A percentile compares a stretch with the other conserved stretches of the same genome.
phyloP scores from a whole-genome alignment of 2,113 vertebrate species.

The Trachemys scripta region DNA sequence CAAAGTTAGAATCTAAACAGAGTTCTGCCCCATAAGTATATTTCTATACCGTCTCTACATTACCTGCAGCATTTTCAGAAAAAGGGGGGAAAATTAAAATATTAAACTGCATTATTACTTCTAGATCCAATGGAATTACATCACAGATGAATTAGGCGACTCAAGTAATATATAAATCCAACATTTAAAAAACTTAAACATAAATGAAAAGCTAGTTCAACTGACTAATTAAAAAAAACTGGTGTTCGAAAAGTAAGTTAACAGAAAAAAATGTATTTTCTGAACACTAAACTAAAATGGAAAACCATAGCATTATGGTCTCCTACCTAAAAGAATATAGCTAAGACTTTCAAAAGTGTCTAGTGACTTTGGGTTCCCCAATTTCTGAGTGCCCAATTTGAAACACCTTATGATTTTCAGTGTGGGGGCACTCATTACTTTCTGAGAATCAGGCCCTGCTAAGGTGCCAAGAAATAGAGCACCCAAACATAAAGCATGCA shows the following conservation, averaged over 20 bases:
- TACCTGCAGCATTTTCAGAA: background rate
- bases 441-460: background rate
- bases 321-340: background rate
- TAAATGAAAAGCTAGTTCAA: background rate
- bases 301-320: background rate
- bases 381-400: background rate
- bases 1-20: background rate
- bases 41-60: background rate
- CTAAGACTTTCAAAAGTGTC: background rate
- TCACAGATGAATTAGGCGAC: background rate
- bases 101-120: background rate
- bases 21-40: background rate
- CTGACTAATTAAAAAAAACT: background rate
- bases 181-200: background rate
- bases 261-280: background rate
- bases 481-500: background rate
- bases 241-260: background rate
- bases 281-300: background rate
- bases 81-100: background rate
- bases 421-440: rapidly evolving
- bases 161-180: background rate
- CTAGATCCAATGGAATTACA: background rate
- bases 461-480: background rate
- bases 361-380: rapidly evolving
- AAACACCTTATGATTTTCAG: background rate